Conservation (phyloP, 1,140 invertebrate genomes). For the Panagrolaimus sp. region DNA sequence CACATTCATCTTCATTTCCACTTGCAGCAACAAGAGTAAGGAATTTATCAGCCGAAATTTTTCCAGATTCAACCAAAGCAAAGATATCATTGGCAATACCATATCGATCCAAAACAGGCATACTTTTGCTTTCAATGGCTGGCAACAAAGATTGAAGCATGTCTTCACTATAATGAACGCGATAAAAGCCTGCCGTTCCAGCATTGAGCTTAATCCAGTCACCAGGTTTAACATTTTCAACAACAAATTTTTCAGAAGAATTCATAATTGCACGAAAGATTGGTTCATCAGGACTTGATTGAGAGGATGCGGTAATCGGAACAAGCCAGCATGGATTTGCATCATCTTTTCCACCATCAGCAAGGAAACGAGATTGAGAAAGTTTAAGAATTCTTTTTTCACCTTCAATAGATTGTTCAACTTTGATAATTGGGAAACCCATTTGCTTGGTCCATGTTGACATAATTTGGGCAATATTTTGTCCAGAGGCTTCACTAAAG, state of each 20-base stretch:
- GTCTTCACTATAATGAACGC: slow-evolving; percentile 76
- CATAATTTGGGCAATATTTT: slow-evolving; percentile 86
- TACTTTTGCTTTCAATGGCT: slow-evolving; percentile 71
- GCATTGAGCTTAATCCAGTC: slow-evolving; percentile 61
- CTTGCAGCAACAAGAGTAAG: slow-evolving; percentile 48
- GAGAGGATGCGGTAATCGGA: slow-evolving; percentile 76
- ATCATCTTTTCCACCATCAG: slow-evolving; percentile 42
- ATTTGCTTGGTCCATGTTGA: slow-evolving; percentile 86
- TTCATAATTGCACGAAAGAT: slow-evolving; percentile 38
- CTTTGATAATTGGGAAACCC: slow-evolving; percentile 74
- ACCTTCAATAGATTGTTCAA: slow-evolving; percentile 44
- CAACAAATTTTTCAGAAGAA: neutral
- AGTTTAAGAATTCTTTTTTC: slow-evolving; percentile 27
- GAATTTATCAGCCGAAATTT: slow-evolving; percentile 44
- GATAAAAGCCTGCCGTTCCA: slow-evolving; percentile 63
- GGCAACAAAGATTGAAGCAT: slow-evolving; percentile 74
- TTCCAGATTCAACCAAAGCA: slow-evolving; percentile 67
- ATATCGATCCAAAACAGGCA: slow-evolving; percentile 82
- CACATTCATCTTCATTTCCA: slow-evolving; percentile 48
- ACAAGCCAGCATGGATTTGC: slow-evolving; percentile 63
- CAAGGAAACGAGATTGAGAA: slow-evolving; percentile 37
- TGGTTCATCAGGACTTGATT: slow-evolving; percentile 68
- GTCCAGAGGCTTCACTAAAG: slow-evolving; percentile 78
- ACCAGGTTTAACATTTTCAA: neutral
- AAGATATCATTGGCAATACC: slow-evolving; percentile 85